Percentiles rank a stretch among this genome's conserved stretches.
These are phyloP conservation scores for Sminthurinus signatus DNA, from an alignment of 1,140 invertebrate species.

Conservation along the genomic window DNA sequence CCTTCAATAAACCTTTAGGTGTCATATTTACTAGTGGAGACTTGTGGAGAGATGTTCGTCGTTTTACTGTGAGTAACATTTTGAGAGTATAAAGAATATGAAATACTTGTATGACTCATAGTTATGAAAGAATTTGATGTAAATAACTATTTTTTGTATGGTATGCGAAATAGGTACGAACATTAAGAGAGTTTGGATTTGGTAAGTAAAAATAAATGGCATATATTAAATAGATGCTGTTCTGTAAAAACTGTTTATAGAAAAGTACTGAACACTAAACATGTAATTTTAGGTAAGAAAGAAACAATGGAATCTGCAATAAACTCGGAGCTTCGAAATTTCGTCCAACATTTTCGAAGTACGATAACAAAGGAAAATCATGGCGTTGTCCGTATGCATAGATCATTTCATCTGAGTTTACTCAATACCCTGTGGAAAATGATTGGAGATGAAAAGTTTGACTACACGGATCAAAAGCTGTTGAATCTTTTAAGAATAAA, in stretches of 20 bases:
- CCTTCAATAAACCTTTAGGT: background rate
- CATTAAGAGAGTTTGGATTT: slow-evolving; percentile 25
- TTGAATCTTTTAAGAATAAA: slow-evolving; percentile 1
- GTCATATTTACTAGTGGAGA: slow-evolving; percentile 15
- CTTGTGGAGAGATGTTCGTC: background rate
- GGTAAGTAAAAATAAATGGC: no score
- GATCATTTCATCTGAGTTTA: slow-evolving; percentile 1
- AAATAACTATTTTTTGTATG: no score
- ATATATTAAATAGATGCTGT: no score
- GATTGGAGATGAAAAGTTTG: background rate
- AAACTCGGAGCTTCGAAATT: background rate
- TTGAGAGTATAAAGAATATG: no score
- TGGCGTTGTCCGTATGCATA: background rate
- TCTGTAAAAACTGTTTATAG: no score
- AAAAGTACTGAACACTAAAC: no score
- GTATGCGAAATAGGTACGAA: no score
- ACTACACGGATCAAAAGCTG: slow-evolving; percentile 10
- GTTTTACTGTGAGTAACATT: slow-evolving; percentile 13
- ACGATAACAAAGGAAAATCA: background rate
- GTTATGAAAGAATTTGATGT: no score
- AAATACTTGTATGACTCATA: no score
- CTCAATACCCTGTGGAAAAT: slow-evolving; percentile 19
- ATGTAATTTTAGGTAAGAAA: slow-evolving; percentile 17
- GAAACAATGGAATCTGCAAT: slow-evolving; percentile 9
- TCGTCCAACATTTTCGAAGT: background rate